Evolutionary conservation across 1,140 invertebrate species (phyloP), one percentile per base, ranked within the genome.

Genomic region (Liolophura sinensis): DNA sequence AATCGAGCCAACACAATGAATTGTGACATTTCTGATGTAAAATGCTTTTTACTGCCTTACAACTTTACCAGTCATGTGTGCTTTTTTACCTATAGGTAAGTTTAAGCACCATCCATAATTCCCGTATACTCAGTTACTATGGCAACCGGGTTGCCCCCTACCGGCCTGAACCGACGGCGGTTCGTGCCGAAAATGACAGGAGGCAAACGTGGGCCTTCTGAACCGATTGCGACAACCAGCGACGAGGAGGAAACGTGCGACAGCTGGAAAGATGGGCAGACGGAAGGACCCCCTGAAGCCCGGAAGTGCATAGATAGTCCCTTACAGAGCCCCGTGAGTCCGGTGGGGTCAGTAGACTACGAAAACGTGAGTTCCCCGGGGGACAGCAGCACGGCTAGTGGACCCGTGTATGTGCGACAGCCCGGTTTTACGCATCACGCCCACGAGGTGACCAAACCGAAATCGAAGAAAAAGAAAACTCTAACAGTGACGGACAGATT

Each of bases 381-480:
- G 65, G 75, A 68, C 22, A 85, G 83, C 50, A 85, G 83, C 67
- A 85, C 84, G 20, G 79, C 83, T 4, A 85, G 84, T 72, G 85
- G 83, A 15, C 84, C 85, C 12, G 75, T 81, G 12, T 85, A 85
- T 73, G 73, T 84, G 11, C 73, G 85, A 60, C 80, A 78, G 49
- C 83, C 85, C 0, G 84, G 84, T 11, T 85, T 85, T 63, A 74
- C 70, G 40, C 76, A 82, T 31, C 83, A 85, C 73, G 83, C 80
- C 24, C 83, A 85, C 52, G 78, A 78, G 58, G 74, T 80, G 61
- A 72, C 65, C 59, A 65, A 77, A 74, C 72, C 73, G 9, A 69
- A 69, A 46, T 65, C 65, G 4, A 80, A 78, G 60, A 84, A 84
- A 69, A 82, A 80, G 66, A 80, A 78, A 58, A 74, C 73, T 9